Evolutionary conservation across 2,797 vertebrate genomes (phyloP).

Genomic region (Bovichtus diacanthus): DNA sequence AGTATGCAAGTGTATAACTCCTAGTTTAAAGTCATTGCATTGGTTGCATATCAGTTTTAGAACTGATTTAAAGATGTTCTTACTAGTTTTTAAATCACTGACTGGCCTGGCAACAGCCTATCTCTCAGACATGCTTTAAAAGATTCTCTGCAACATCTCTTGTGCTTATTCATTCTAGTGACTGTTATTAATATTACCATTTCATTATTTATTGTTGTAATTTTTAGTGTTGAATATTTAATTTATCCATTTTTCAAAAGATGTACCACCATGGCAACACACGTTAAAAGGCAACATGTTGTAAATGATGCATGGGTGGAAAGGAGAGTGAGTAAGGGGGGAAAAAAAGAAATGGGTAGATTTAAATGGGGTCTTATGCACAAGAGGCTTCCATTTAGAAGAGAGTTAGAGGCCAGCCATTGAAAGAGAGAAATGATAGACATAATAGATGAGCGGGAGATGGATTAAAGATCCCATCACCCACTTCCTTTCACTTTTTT

Average conservation of each 20-base stretch:
- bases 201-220: too few relatives aligned
- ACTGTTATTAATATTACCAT: too few relatives aligned
- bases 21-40: neutral
- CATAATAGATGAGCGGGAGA: constrained; percentile 12
- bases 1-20: neutral
- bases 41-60: neutral
- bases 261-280: constrained; percentile 3
- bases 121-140: neutral
- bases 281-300: neutral
- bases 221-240: too few relatives aligned
- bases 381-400: constrained; percentile 35
- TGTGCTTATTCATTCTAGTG: too few relatives aligned
- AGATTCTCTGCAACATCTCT: neutral
- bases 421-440: constrained; percentile 28
- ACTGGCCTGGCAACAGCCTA: neutral
- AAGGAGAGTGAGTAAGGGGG: neutral
- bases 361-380: constrained; percentile 32
- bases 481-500: constrained; percentile 46
- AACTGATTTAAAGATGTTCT: neutral
- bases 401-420: constrained; percentile 9
- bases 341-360: neutral
- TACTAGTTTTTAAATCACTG: neutral
- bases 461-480: constrained; percentile 47
- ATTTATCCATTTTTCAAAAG: constrained; percentile 1
- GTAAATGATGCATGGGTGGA: neutral